A percentile compares a stretch with the other conserved stretches of the same genome.
Conservation (phyloP, 2,113 vertebrate genomes). For the Alaudala cheleensis region DNA sequence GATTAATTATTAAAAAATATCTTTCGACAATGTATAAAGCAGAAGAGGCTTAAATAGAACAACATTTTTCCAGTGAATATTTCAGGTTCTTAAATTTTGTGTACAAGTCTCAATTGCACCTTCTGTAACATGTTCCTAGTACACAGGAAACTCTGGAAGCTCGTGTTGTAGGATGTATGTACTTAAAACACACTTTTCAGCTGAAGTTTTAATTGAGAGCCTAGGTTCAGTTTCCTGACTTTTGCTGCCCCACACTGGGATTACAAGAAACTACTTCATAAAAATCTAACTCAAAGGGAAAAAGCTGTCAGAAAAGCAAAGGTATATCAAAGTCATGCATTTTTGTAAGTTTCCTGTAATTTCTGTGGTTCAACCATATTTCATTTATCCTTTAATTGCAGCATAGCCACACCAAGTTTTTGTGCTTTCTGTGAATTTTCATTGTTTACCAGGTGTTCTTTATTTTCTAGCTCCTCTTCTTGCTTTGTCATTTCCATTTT, state of each 20-base stretch:
- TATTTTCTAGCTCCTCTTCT: neutral
- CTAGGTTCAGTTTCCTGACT: neutral
- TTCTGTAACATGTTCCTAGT: neutral
- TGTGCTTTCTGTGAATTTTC: neutral
- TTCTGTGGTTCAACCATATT: neutral
- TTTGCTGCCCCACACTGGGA: slow-evolving; percentile 26
- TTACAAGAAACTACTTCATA: neutral
- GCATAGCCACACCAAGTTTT: neutral
- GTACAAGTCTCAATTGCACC: neutral
- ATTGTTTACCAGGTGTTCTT: neutral
- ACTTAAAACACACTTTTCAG: neutral
- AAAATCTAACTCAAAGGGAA: neutral
- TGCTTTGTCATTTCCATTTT: neutral
- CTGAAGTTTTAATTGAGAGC: neutral
- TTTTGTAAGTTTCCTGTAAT: neutral
- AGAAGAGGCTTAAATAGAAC: neutral
- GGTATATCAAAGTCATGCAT: neutral
- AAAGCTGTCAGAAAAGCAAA: neutral
- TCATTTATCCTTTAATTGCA: neutral
- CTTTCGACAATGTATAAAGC: neutral
- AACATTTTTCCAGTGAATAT: neutral
- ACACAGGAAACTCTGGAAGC: neutral
- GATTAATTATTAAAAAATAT: neutral
- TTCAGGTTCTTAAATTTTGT: neutral
- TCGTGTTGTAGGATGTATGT: neutral